Conservation (phyloP, 2,888 invertebrate genomes). For the Drosophila buzzatii region DNA sequence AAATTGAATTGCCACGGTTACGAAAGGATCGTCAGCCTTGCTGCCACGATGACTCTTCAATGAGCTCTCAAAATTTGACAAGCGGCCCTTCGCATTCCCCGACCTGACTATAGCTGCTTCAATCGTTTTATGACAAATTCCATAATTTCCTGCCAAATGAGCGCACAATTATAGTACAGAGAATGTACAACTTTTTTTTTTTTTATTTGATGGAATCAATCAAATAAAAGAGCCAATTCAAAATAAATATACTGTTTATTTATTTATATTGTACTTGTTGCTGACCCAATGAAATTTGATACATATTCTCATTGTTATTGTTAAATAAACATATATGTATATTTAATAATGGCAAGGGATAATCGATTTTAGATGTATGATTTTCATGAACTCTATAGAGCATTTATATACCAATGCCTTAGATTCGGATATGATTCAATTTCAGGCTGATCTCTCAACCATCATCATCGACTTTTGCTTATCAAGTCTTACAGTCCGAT, state of each 20-base stretch:
- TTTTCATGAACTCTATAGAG: no score
- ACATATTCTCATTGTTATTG: background rate
- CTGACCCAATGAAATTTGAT: background rate
- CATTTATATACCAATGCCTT: no score
- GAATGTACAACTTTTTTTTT: background rate
- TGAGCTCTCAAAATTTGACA: conserved; percentile 40
- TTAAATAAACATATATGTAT: background rate
- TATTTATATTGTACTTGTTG: background rate
- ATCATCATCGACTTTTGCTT: background rate
- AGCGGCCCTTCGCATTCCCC: conserved; percentile 9
- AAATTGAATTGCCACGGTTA: conserved; percentile 63
- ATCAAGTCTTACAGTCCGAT: no score
- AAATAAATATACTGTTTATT: background rate
- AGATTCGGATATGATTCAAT: background rate
- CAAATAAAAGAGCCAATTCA: conserved; percentile 1
- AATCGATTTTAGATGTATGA: background rate
- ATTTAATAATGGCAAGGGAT: background rate
- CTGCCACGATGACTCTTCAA: conserved; percentile 45
- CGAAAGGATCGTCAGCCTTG: conserved; percentile 35
- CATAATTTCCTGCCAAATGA: conserved; percentile 29
- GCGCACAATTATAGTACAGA: conserved; percentile 32
- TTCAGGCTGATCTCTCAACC: no score
- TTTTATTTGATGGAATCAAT: background rate
- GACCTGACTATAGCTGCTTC: conserved; percentile 29
- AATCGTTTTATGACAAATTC: conserved; percentile 41